Evolutionary conservation across 2,113 vertebrate species (phyloP).

Genomic region (Phalacrocorax pelagicus): DNA sequence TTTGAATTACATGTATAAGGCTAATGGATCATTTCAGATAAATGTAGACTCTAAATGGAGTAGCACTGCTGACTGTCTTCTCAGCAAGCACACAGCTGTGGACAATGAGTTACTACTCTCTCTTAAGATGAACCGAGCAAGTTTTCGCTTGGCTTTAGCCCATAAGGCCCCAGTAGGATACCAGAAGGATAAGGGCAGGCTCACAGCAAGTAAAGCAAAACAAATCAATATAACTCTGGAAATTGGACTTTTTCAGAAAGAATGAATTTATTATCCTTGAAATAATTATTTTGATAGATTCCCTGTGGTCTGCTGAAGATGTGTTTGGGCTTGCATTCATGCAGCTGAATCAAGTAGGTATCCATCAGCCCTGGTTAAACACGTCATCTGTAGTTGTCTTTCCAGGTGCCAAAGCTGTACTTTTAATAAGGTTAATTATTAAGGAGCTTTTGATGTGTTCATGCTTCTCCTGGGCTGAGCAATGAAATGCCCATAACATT

Average conservation of each 20-base stretch:
- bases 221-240: background rate
- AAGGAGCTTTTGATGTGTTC: slow-evolving; percentile 48
- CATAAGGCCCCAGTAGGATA: background rate
- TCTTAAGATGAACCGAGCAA: background rate
- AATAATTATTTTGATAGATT: slow-evolving; percentile 1
- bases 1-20: background rate
- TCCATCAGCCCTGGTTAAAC: background rate
- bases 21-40: background rate
- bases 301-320: background rate
- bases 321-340: background rate
- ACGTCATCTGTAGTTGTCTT: background rate
- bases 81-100: background rate
- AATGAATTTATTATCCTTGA: background rate
- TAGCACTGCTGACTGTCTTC: background rate
- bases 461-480: slow-evolving; percentile 23
- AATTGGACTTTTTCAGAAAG: background rate
- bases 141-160: background rate
- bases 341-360: background rate
- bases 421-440: slow-evolving; percentile 52
- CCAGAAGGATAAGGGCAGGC: background rate
- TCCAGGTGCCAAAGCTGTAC: slow-evolving; percentile 34
- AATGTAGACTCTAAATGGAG: background rate
- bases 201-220: background rate
- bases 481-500: slow-evolving; percentile 56
- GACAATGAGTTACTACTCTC: background rate